phyloP scores from a whole-genome alignment of 2,113 vertebrate genomes.

The Tenrec ecaudatus region DNA sequence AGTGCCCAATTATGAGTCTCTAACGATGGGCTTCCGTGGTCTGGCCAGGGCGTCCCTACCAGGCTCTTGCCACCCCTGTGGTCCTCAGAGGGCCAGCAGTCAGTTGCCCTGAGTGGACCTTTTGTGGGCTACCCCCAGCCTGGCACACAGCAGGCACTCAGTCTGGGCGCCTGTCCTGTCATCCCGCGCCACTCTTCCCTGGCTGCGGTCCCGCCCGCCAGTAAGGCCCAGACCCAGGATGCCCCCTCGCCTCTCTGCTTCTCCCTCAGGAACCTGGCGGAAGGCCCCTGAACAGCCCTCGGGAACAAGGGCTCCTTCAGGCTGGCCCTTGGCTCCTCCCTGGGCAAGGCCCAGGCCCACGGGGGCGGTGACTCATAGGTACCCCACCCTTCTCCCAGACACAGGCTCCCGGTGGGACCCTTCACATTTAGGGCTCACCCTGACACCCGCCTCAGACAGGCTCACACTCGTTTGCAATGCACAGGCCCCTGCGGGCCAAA shows the following conservation, averaged over 20 bases:
- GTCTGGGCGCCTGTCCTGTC: not conserved
- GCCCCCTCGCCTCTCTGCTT: too few species aligned
- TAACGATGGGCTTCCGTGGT: fast-evolving
- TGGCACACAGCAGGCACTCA: not conserved
- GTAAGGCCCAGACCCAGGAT: not conserved
- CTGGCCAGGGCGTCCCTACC: too few species aligned
- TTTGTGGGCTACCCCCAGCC: not conserved
- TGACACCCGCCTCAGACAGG: not conserved
- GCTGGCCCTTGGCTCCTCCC: not conserved
- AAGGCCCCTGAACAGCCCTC: too few species aligned
- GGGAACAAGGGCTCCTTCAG: not conserved
- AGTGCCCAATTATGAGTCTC: not conserved
- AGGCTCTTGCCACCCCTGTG: not conserved
- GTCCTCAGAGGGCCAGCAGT: not conserved
- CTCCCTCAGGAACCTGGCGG: too few species aligned
- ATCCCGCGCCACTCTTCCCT: fast-evolving
- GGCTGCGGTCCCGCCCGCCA: not conserved
- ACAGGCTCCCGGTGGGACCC: not conserved
- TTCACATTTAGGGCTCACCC: not conserved
- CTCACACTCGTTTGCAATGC: not conserved
- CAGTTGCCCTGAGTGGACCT: too few species aligned
- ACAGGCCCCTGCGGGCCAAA: not conserved
- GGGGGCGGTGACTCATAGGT: not conserved
- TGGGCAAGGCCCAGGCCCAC: not conserved
- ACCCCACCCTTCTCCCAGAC: not conserved